Conservation (phyloP, 2,797 vertebrate genomes). For the Rallus crepitans region DNA sequence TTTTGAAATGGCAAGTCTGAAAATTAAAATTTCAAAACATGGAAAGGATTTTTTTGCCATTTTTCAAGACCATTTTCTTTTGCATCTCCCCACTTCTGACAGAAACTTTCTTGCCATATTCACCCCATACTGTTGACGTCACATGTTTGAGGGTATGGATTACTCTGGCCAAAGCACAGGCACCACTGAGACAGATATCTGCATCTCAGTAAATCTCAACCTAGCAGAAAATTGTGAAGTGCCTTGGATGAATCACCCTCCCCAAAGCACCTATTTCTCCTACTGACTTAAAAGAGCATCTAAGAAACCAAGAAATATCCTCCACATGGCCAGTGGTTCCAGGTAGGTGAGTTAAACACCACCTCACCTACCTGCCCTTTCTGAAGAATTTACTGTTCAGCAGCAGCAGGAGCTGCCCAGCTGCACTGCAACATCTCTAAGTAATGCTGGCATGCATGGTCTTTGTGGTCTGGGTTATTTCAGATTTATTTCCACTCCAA, state of each 20-base stretch:
- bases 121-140: not conserved
- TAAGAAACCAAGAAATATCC: not conserved
- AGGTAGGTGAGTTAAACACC: not conserved
- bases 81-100: not conserved
- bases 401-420: not conserved
- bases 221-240: not conserved
- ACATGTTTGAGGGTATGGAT: not conserved
- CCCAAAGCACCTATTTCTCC: not conserved
- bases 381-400: not conserved
- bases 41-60: not conserved
- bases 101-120: not conserved
- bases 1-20: not conserved
- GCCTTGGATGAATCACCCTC: not conserved
- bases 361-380: not conserved
- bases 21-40: not conserved
- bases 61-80: not conserved
- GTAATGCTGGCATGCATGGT: not conserved
- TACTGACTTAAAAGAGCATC: not conserved
- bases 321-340: not conserved
- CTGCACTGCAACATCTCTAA: not conserved
- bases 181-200: not conserved
- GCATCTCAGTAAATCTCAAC: not conserved
- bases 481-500: not conserved
- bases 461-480: not conserved
- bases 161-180: rapidly evolving